phyloP scores from a whole-genome alignment of 1,140 invertebrate genomes.

The Conus betulinus region DNA sequence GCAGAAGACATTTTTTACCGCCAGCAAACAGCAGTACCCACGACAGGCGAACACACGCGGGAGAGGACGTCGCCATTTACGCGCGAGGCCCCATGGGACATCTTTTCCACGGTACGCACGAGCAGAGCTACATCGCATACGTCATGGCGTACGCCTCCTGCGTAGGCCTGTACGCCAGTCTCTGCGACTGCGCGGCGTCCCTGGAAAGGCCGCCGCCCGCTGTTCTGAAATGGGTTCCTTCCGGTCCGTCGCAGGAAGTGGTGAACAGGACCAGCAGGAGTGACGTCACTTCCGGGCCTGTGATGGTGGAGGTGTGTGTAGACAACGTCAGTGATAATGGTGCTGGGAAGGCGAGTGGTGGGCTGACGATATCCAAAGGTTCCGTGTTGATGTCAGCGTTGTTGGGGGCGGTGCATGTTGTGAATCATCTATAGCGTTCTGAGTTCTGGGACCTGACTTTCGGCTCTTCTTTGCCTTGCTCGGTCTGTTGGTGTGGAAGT shows the following conservation, averaged over 20 bases:
- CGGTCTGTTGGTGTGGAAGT: no score
- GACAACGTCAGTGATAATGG: no score
- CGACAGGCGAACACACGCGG: constrained; percentile 76
- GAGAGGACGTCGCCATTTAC: constrained; percentile 74
- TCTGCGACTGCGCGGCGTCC: constrained; percentile 34
- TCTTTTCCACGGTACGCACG: constrained; percentile 91
- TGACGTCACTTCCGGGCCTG: neutral
- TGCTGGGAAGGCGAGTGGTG: no score
- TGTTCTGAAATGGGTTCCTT: neutral
- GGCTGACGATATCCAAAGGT: no score
- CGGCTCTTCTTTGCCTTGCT: no score
- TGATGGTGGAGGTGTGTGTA: neutral
- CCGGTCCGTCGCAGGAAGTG: no score
- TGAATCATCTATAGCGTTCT: no score
- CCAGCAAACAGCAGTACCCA: constrained; percentile 80
- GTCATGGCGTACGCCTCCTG: constrained; percentile 82
- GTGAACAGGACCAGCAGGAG: no score
- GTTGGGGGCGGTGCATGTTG: no score
- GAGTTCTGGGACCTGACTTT: no score
- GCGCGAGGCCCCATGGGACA: constrained; percentile 86
- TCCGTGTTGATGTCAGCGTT: no score
- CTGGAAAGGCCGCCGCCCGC: neutral
- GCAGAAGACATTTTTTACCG: constrained; percentile 50
- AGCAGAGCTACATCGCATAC: constrained; percentile 92
- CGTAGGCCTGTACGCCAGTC: constrained; percentile 61